Base-by-base conservation (phyloP, 1,140 invertebrate species). In the Episyrphus balteatus region DNA sequence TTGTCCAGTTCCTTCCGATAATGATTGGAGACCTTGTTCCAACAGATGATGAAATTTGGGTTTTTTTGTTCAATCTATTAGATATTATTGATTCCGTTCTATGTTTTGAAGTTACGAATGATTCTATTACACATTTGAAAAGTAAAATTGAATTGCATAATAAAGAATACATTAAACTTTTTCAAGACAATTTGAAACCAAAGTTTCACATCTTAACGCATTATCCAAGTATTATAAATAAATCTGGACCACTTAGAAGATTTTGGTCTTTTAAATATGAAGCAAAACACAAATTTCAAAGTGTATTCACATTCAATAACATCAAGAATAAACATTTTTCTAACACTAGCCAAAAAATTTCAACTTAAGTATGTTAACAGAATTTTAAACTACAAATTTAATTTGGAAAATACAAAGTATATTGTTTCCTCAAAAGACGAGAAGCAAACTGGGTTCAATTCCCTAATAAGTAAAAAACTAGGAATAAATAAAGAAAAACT, bases 121-220 rank as follows among this genome's bases (percentile, higher is more conserved):
- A 44, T 32, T 32, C n/a, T n/a, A n/a, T n/a, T n/a, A n/a, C n/a
- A n/a, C n/a, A n/a, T n/a, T n/a, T n/a, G 3, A 3, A 38, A 54
- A 47, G 39, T 48, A 44, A 44, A 46, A 51, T 51, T 47, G 3
- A 13, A 14, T 32, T 47, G 6, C 31, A 44, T 44, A 32, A 38
- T 53, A 38, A 42, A 55, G 7, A 45, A 41, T 55, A 45, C 39
- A 44, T 47, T 43, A 42, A 14, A 26, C 41, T 59, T 11, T 56
- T 54, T 39, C 42, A 53, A 40, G 40, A 42, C n/a, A 40, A 30
- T 32, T 46, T 59, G 12, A 56, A 57, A 32, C 54, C 54, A 7
- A 59, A 61, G 46, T 52, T 56, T 47, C 59, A 62, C 47, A 53
- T 55, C 41, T 30, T 62, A 5, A 3, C 57, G 8, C 59, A 62